Base-by-base conservation (phyloP, 2,113 vertebrate species). In the Oenanthe melanoleuca region DNA sequence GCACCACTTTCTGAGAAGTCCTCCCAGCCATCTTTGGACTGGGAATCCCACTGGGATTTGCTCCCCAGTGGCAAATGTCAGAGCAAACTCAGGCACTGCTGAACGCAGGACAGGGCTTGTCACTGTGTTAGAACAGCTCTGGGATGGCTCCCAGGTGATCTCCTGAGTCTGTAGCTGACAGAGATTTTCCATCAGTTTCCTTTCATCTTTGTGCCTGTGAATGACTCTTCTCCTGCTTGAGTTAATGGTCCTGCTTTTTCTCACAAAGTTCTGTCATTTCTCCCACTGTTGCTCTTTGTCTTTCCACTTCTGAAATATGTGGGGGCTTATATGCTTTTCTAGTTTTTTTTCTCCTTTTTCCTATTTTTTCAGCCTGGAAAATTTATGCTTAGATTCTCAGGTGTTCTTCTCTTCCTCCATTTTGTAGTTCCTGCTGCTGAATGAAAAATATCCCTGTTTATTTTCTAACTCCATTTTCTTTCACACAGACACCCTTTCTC, bases 41-140 rank as follows among this genome's bases (percentile, higher is more conserved):
- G 44, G 28, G 40, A 72, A 60, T 70, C 29, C 44, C 34, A 28
- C 17, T 42, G 25, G 4, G 14, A 42, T 77, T 72, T 77, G 8
- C 17, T 64, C 25, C 8, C 13, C 8, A 3, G 38, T 42, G 55
- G 29, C 5, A 57, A 20, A 24, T 0, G 0, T 29, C 26, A 75
- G 38, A 79, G 53, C 2, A 6, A 56, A 28, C 3, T 17, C 28
- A 8, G 33, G 38, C 3, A 1, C 26, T 47, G 34, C 42, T 56
- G 84, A 71, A 11, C 8, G 56, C 16, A 80, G 67, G 64, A 57
- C 4, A 9, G 22, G n/a, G 25, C 6, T 85, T 77, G 63, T 24
- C 1, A 12, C 15, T 24, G 3, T 33, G 18, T 80, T 49, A 80
- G 31, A 86, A n/a, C 37, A 78, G 42, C 31, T 71, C 5, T 7